A percentile compares a stretch with the other conserved stretches of the same genome.
These are phyloP conservation scores for Sminthopsis crassicaudata DNA, from an alignment of 2,113 vertebrate genomes.

Conservation along the genomic window DNA sequence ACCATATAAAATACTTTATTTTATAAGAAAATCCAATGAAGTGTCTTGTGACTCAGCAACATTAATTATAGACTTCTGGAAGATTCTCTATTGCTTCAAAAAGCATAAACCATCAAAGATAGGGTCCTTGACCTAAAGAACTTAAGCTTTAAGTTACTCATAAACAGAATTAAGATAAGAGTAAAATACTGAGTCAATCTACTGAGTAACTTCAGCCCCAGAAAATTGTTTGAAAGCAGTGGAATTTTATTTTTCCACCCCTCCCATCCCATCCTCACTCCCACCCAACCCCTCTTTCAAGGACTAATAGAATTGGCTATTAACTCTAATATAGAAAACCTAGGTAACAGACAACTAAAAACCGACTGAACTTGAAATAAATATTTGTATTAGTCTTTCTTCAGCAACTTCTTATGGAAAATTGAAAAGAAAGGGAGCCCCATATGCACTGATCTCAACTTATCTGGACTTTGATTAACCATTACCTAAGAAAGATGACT, in stretches of 20 bases:
- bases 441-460: background rate
- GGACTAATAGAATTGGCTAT: background rate
- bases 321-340: slow-evolving; percentile 27
- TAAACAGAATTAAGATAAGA: slow-evolving; percentile 68
- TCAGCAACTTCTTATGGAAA: background rate
- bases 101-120: slow-evolving; percentile 66
- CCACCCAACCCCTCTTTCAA: background rate
- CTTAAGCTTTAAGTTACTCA: slow-evolving; percentile 61
- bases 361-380: background rate
- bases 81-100: slow-evolving; percentile 55
- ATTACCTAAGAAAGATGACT: background rate
- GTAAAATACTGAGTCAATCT: slow-evolving; percentile 48
- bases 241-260: background rate
- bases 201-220: background rate
- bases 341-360: background rate
- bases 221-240: background rate
- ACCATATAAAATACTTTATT: slow-evolving; percentile 58
- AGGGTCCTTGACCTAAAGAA: slow-evolving; percentile 66
- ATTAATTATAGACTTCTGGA: slow-evolving; percentile 61
- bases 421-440: slow-evolving; percentile 35
- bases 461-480: background rate
- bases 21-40: slow-evolving; percentile 59
- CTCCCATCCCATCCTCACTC: background rate
- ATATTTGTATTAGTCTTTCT: slow-evolving; percentile 1
- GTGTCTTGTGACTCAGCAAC: slow-evolving; percentile 55